These are phyloP conservation scores for Alcis repandata DNA, from an alignment of 2,888 invertebrate species.

Conservation along the genomic window DNA sequence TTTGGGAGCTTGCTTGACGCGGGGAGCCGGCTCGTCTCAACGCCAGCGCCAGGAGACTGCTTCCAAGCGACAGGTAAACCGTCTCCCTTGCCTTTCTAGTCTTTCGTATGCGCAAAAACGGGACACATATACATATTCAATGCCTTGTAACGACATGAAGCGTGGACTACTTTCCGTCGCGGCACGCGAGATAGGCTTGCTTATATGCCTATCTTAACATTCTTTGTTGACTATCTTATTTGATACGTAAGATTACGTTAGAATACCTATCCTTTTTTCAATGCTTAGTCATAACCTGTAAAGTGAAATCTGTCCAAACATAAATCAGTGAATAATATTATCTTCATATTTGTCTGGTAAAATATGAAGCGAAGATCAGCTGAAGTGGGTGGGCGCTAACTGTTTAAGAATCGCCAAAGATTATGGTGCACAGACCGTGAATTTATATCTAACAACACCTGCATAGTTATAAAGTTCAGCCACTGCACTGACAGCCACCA, in stretches of 20 bases:
- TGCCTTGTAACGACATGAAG: not conserved
- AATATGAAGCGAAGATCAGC: not conserved
- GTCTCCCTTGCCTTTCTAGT: not conserved
- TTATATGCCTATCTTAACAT: no score
- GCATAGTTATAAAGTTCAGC: no score
- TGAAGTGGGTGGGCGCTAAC: no score
- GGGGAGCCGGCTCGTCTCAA: slow-evolving; percentile 85
- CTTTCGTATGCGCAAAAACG: not conserved
- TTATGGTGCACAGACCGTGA: no score
- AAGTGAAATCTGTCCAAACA: no score
- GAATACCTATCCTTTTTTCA: not conserved
- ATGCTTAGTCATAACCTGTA: not conserved
- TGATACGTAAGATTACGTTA: not conserved
- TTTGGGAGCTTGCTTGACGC: slow-evolving; percentile 86
- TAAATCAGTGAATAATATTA: not conserved
- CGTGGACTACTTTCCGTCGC: no score
- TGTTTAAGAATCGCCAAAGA: no score
- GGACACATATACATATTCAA: not conserved
- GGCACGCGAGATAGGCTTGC: no score
- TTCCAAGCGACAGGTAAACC: slow-evolving; percentile 80
- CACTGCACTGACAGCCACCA: no score
- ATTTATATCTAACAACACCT: no score
- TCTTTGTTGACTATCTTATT: no score
- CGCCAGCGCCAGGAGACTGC: slow-evolving; percentile 85
- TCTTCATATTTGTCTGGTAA: not conserved